Evolutionary conservation across 92 coral and sea anemone genomes (phyloP), one percentile per base, ranked within the genome.

Genomic region (Diadumene lineata): DNA sequence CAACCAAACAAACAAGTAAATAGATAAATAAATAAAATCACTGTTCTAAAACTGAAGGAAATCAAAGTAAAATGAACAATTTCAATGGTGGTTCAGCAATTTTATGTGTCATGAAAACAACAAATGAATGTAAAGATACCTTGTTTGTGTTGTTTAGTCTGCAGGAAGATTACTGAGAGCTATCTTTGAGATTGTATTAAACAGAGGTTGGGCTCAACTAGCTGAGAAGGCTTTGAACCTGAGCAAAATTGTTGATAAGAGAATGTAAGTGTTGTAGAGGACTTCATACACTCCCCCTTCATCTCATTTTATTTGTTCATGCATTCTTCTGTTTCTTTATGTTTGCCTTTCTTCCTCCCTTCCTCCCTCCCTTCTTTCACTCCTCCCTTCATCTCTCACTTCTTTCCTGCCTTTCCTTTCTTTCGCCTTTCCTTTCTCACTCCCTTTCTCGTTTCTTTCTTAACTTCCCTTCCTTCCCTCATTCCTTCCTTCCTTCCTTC

Each of bases 171-270:
- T 94, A 66, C 79, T 94, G 80, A 82, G 97, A 61, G 98, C 98
- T 73, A 91, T 94, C 71, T 94, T 94, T 85, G 98, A 94, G 85
- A 94, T 94, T 63, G 98, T 94, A 57, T 75, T 94, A 65, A 94
- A 94, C 82, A 90, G 98, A 64, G 98, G 98, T 33, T 94, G 98
- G 98, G 97, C 98, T 17, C 98, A 94, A 74, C 88, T 94, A 69
- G 84, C 98, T 0, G 98, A 94, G 70, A 94, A 92, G 73, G 72
- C 92, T 75, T 73, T 94, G 69, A 91, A 82, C 66, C 75, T 94
- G 71, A 92, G 97, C 83, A 94, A 94, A 70, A 94, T 94, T 93
- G 90, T 94, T 69, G 93, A 94, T 79, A 94, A 94, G 72, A 66
- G 98, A 84, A 92, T 91, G 98, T 94, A 79, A 78, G 98, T 86